These are phyloP conservation scores for Picus viridis DNA, from an alignment of 2,797 vertebrate genomes.

Conservation along the genomic window DNA sequence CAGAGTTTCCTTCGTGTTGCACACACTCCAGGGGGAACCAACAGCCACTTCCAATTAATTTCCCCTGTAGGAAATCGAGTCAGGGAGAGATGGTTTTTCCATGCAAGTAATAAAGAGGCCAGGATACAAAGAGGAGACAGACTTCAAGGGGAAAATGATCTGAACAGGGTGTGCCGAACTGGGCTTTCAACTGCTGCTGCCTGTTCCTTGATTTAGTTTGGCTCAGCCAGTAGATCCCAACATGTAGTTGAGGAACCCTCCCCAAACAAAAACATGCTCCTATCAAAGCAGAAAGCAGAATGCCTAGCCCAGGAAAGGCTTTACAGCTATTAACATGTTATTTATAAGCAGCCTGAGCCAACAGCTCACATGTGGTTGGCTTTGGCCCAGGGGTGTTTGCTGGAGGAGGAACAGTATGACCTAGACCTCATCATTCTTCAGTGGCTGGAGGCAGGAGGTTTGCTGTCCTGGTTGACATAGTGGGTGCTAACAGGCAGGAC, in stretches of 20 bases:
- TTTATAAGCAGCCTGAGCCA: conserved; percentile 8
- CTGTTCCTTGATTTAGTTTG: neutral
- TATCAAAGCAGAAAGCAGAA: conserved; percentile 27
- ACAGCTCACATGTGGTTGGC: conserved; percentile 23
- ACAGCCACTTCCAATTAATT: neutral
- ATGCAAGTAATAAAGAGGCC: neutral
- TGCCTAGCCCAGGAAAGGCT: neutral
- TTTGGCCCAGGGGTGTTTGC: neutral
- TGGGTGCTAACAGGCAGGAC: accelerated
- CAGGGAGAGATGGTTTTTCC: neutral
- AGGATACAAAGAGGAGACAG: neutral
- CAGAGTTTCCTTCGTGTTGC: neutral
- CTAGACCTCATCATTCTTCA: neutral
- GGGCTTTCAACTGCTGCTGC: neutral
- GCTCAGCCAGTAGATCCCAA: neutral
- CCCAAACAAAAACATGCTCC: neutral
- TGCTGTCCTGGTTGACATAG: accelerated
- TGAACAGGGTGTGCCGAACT: neutral
- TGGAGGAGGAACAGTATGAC: neutral
- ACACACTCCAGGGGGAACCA: neutral
- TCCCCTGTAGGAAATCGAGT: neutral
- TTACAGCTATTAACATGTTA: neutral
- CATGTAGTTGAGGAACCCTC: neutral
- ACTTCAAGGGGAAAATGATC: neutral
- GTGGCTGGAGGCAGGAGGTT: neutral